Percentiles rank a stretch among this genome's conserved stretches.
phyloP scores from a whole-genome alignment of 2,888 invertebrate species.

The Apoda limacodes region DNA sequence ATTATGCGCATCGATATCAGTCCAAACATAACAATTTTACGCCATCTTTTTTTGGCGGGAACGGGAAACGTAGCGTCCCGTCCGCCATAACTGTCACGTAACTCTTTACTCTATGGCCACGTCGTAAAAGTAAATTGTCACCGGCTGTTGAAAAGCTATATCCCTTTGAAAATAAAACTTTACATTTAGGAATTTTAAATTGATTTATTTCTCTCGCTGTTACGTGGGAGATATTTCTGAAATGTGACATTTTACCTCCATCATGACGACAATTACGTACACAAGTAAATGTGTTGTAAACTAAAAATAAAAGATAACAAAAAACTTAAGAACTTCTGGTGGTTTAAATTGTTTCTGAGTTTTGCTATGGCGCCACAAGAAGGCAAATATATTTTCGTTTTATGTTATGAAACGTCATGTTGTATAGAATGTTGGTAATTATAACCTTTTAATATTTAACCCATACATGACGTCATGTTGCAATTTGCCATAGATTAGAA shows the following conservation, averaged over 20 bases:
- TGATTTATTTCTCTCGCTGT: conserved; percentile 47
- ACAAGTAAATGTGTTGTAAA: background rate
- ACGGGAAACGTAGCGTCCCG: conserved; percentile 44
- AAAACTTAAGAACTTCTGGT: conserved; percentile 3
- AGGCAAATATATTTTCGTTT: too few species aligned
- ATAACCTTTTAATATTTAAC: too few species aligned
- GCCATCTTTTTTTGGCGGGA: conserved; percentile 37
- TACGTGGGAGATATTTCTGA: conserved; percentile 30
- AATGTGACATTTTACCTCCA: conserved; percentile 48
- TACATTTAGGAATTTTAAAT: conserved; percentile 25
- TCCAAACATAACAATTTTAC: conserved; percentile 1
- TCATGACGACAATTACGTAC: conserved; percentile 82
- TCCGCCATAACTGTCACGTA: conserved; percentile 65
- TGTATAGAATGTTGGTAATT: too few species aligned
- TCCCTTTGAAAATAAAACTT: conserved; percentile 44
- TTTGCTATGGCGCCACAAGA: too few species aligned
- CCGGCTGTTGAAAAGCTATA: conserved; percentile 55
- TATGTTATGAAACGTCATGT: too few species aligned
- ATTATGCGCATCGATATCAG: background rate
- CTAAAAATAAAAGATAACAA: conserved; percentile 1
- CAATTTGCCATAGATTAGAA: too few species aligned
- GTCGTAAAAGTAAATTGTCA: conserved; percentile 67
- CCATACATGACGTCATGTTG: too few species aligned
- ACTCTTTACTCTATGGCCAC: conserved; percentile 60
- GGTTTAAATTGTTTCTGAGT: too few species aligned